Evolutionary conservation across 2,888 invertebrate genomes (phyloP), one percentile per base, ranked within the genome.

Genomic region (Drosophila pseudotalamancana): DNA sequence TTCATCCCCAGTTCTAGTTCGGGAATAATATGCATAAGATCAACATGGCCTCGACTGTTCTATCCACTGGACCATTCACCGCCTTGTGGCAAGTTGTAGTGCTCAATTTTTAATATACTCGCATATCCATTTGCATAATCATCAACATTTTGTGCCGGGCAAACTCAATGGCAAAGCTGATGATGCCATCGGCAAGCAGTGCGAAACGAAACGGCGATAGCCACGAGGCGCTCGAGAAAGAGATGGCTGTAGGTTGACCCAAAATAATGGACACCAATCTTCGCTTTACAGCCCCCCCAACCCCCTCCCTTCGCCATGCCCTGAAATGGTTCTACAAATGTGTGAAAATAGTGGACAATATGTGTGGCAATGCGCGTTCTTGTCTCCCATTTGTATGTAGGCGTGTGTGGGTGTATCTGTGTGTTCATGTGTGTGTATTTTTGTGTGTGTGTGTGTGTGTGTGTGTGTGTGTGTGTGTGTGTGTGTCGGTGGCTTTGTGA

Each of bases 341-440:
- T 81, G 81, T 81, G 87, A 81, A 87, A 81, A 81, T 87, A 87
- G 88, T 81, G 86, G 88, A 87, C 87, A 87, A 78, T 74, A 77
- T 78, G 72, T 72, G 72, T 72, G 72, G 56, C 59, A 72, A 76
- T 76, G 55, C 55, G 65, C 71, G 72, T 61, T 60, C 72, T 66
- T 76, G 77, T 73, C 72, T 77, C 53, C 65, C 77, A 68, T 77
- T 69, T 78, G 42, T 56, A 37, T 46, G 32, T 37, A 6, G 31
- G 19, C 18, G 25, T 49, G 54, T 27, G 49, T 53, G 51, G 53
- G 25, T 34, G 43, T 45, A 25, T 34, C 31, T 29, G 53, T 29
- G 21, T 35, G 51, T 42, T 37, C 39, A 29, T 25, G 48, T n/a
- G n/a, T n/a, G 39, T 32, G 37, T 48, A 37, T 65, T 12, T 56